Evolutionary conservation across 2,888 invertebrate species (phyloP), one percentile per base, ranked within the genome.

Genomic region (Brenthis ino): DNA sequence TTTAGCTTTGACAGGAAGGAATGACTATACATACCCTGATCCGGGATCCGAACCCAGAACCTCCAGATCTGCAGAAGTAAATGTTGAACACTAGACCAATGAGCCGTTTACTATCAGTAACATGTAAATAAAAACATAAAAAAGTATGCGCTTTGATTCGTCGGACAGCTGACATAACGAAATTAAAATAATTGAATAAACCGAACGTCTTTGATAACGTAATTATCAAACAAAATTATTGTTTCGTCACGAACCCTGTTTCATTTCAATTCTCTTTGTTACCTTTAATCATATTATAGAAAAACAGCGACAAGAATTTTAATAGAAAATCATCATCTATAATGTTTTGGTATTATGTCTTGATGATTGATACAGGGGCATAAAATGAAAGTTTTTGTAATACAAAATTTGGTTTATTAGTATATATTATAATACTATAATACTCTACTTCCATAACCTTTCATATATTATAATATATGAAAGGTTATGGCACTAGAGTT

Each of bases 191-290:
- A 89, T 85, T 84, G 84, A 85, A 89, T 86, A 79, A 81, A 76
- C 79, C 81, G 76, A 84, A 85, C 81, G 81, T 82, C 84, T 86
- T 86, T 85, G 86, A 85, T 85, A 82, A 84, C 82, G 82, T 85
- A 86, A 88, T 89, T 88, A 87, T 86, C 82, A 82, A 86, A 86
- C 82, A 80, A 85, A 86, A 91, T 91, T 91, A 91, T 85, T 82
- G 78, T 86, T 91, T 89, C 90, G 89, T 85, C 85, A 89, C 87
- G 88, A 85, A 77, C 79, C 82, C 77, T 67, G 68, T 66, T 67
- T 67, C 56, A 55, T 65, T 70, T 67, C 76, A 72, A 61, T 68
- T 69, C 72, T 70, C 76, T 80, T 80, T 84, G 69, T 72, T 68
- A 53, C 61, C 65, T 50, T 53, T 54, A 61, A 70, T 70, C 56